Evolutionary conservation across 64 coral and sea anemone genomes (phyloP).

Genomic region (Astreopora myriophthalma): DNA sequence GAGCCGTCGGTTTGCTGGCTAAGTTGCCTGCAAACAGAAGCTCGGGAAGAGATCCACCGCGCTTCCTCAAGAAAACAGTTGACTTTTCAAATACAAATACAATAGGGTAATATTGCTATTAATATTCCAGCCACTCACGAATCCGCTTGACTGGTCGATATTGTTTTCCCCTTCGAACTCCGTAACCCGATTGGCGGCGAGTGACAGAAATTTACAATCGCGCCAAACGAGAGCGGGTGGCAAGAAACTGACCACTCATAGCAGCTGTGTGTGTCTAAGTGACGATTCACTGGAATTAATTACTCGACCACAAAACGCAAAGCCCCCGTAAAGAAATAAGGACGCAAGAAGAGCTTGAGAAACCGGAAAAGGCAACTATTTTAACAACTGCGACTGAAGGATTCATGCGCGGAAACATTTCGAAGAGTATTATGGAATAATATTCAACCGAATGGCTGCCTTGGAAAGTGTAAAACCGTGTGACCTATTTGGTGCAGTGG

Average conservation of each 20-base stretch:
- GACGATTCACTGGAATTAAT: conserved; percentile 40
- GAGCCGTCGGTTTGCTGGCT: background rate
- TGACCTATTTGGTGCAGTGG: conserved; percentile 87
- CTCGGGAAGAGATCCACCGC: background rate
- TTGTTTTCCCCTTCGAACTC: conserved; percentile 45
- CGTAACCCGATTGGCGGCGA: background rate
- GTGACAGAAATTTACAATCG: conserved; percentile 38
- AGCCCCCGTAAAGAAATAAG: background rate
- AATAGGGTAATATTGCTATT: conserved; percentile 79
- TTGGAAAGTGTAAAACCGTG: conserved; percentile 66
- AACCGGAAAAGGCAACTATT: background rate
- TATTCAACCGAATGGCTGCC: conserved; percentile 54
- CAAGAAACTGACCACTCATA: conserved; percentile 22
- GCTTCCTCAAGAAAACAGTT: conserved; percentile 8
- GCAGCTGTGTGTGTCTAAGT: conserved; percentile 47
- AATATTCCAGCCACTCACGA: conserved; percentile 68
- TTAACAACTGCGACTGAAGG: background rate
- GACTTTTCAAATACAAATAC: conserved; percentile 42
- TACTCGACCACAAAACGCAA: conserved; percentile 43
- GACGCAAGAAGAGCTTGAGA: background rate
- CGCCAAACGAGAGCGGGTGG: conserved; percentile 48
- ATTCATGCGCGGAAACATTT: background rate
- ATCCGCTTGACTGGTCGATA: conserved; percentile 22
- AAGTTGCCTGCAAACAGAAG: background rate
- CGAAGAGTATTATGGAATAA: conserved; percentile 6